phyloP scores from a whole-genome alignment of 2,888 invertebrate genomes.

The Lepidonotus clava region DNA sequence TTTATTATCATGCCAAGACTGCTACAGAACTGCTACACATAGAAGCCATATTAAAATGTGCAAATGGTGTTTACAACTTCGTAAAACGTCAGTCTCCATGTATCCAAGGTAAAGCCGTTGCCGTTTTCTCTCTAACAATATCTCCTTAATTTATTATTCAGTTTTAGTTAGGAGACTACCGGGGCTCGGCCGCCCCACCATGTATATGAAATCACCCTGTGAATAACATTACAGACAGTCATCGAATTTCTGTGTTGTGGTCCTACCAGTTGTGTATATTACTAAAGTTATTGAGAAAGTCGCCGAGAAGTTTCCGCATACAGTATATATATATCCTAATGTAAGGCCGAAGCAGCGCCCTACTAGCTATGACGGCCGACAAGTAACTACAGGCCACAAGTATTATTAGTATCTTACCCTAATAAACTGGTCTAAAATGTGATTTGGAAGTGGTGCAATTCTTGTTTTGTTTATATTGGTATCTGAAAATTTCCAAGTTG shows the following conservation, averaged over 20 bases:
- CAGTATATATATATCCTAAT: neutral
- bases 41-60: no score
- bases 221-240: slow-evolving; percentile 2
- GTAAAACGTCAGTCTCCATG: slow-evolving; percentile 10
- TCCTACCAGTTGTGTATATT: slow-evolving; percentile 33
- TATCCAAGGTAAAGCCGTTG: slow-evolving; percentile 26
- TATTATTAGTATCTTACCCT: slow-evolving; percentile 5
- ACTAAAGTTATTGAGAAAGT: neutral
- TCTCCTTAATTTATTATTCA: slow-evolving; percentile 27
- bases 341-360: neutral
- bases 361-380: neutral
- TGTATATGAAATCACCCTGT: slow-evolving; percentile 4
- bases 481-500: neutral
- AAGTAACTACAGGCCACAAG: neutral
- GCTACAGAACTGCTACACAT: neutral
- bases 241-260: neutral
- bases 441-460: slow-evolving; percentile 31
- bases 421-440: slow-evolving; percentile 44
- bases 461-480: neutral
- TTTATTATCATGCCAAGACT: neutral
- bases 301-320: slow-evolving; percentile 4
- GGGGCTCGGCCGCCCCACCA: neutral
- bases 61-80: neutral
- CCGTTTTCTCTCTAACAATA: neutral
- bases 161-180: neutral